phyloP scores from a whole-genome alignment of 1,140 invertebrate species.

The Thaumetopoea pityocampa region DNA sequence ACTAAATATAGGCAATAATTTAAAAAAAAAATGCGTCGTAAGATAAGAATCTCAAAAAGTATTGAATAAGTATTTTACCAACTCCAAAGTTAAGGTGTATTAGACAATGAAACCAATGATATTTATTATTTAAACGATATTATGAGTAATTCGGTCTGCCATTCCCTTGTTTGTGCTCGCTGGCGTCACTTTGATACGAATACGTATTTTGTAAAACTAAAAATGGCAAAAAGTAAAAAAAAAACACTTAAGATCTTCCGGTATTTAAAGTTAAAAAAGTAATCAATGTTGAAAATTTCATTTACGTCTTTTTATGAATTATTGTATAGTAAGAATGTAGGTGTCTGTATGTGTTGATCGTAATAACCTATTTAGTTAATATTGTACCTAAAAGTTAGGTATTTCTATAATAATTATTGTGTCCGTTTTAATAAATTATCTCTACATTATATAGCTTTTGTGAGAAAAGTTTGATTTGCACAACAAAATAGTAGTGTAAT shows the following conservation, averaged over 20 bases:
- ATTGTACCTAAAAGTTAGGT: slow-evolving; percentile 65
- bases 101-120: slow-evolving; percentile 69
- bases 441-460: slow-evolving; percentile 73
- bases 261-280: slow-evolving; percentile 36
- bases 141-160: slow-evolving; percentile 55
- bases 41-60: slow-evolving; percentile 69
- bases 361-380: slow-evolving; percentile 71
- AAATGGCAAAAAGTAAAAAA: slow-evolving; percentile 44
- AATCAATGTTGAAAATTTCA: slow-evolving; percentile 55
- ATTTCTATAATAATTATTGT: slow-evolving; percentile 68
- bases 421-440: slow-evolving; percentile 70
- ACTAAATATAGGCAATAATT: slow-evolving; percentile 61
- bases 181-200: slow-evolving; percentile 72
- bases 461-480: slow-evolving; percentile 67
- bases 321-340: slow-evolving; percentile 67
- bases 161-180: slow-evolving; percentile 60
- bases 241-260: slow-evolving; percentile 67
- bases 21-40: slow-evolving; percentile 63
- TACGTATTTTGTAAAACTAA: slow-evolving; percentile 71
- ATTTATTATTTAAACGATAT: slow-evolving; percentile 63
- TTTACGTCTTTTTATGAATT: slow-evolving; percentile 68
- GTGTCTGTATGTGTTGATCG: slow-evolving; percentile 62
- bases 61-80: slow-evolving; percentile 73
- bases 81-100: slow-evolving; percentile 57
- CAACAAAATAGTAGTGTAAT: slow-evolving; percentile 64